phyloP scores from a whole-genome alignment of 1,140 invertebrate species.

The Hylaeus volcanicus region DNA sequence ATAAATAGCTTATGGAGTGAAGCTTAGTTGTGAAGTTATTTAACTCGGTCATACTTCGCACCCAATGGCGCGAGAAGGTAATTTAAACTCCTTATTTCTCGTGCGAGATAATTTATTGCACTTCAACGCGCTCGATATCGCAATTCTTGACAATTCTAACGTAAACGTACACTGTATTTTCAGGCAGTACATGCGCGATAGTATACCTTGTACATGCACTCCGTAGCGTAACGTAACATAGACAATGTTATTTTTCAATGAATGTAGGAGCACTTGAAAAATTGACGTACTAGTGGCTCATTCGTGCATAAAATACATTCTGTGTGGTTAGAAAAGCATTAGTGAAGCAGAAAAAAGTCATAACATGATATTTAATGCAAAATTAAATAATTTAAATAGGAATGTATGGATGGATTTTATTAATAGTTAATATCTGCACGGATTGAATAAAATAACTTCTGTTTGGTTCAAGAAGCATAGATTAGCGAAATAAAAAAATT shows the following conservation, averaged over 20 bases:
- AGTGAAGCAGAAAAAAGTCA: too few species aligned
- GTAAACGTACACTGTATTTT: too few species aligned
- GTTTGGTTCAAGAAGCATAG: too few species aligned
- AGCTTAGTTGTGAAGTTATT: not conserved
- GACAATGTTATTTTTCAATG: not conserved
- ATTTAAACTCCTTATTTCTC: not conserved
- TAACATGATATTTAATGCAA: too few species aligned
- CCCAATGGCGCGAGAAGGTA: not conserved
- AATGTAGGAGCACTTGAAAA: not conserved
- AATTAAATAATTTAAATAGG: too few species aligned
- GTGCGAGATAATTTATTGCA: not conserved
- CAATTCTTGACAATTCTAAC: not conserved
- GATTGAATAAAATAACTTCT: too few species aligned
- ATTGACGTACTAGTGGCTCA: not conserved
- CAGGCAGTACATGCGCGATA: too few species aligned
- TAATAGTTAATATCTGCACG: too few species aligned
- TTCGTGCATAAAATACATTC: too few species aligned
- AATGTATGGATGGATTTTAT: too few species aligned
- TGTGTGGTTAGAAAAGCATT: too few species aligned
- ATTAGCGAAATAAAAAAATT: too few species aligned
- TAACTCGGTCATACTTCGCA: not conserved
- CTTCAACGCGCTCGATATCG: not conserved
- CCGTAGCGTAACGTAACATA: not conserved
- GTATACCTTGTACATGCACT: not conserved
- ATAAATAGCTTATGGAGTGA: constrained; percentile 15